These are phyloP conservation scores for Parotia lawesii DNA, from an alignment of 2,113 vertebrate species.

Conservation along the genomic window DNA sequence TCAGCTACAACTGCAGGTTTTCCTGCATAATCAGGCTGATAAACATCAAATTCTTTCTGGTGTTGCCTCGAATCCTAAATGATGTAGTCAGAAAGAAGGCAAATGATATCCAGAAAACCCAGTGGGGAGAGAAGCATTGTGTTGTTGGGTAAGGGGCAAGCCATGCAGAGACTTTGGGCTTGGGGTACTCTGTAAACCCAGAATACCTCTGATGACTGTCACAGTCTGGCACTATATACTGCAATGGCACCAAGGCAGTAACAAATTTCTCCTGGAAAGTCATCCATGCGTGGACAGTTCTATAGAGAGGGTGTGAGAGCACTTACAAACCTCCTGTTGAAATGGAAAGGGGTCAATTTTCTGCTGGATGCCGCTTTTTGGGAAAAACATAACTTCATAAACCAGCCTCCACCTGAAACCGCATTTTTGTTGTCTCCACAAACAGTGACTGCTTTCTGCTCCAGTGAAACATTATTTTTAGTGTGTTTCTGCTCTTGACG, in stretches of 20 bases:
- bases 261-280: neutral
- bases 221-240: neutral
- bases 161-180: neutral
- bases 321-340: neutral
- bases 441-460: neutral
- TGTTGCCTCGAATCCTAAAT: neutral
- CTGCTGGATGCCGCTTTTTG: neutral
- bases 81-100: neutral
- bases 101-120: neutral
- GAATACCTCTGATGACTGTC: neutral
- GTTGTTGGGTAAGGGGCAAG: neutral
- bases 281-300: neutral
- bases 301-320: neutral
- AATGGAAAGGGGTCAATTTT: neutral
- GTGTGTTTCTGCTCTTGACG: neutral
- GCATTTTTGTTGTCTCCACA: neutral
- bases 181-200: neutral
- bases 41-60: neutral
- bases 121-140: accelerated
- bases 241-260: neutral
- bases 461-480: neutral
- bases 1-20: conserved; percentile 14
- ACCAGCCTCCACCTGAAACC: neutral
- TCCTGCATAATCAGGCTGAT: conserved; percentile 13
- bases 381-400: neutral